phyloP scores from a whole-genome alignment of 2,888 invertebrate species.

The Melanotus villosus region DNA sequence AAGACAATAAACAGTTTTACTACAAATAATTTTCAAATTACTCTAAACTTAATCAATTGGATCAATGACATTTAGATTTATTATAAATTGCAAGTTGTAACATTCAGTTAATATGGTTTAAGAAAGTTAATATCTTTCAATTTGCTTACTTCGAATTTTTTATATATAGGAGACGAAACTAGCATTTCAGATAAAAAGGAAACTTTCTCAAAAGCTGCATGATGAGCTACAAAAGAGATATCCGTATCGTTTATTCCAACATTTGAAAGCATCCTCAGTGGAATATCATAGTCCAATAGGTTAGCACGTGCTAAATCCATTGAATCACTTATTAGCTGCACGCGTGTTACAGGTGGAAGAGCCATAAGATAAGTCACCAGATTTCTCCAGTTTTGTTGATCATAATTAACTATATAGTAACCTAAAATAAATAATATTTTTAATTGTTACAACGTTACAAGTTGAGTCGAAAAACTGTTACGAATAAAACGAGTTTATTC shows the following conservation, averaged over 20 bases:
- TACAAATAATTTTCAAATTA: no score
- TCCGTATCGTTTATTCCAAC: constrained; percentile 69
- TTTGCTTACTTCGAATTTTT: constrained; percentile 73
- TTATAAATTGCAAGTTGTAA: constrained; percentile 26
- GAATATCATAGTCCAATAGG: constrained; percentile 72
- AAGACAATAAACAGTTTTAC: no score
- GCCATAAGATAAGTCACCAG: constrained; percentile 69
- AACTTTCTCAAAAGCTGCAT: constrained; percentile 72
- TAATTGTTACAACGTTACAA: no score
- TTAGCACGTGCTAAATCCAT: constrained; percentile 74
- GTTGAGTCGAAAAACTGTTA: no score
- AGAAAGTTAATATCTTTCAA: no score
- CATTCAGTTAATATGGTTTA: no score
- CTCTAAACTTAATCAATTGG: no score
- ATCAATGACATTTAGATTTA: neutral
- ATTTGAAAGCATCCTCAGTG: constrained; percentile 70
- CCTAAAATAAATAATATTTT: constrained; percentile 57
- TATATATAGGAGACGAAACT: constrained; percentile 73
- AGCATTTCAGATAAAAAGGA: constrained; percentile 73
- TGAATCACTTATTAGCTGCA: constrained; percentile 80
- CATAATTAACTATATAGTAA: constrained; percentile 79
- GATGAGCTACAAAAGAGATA: constrained; percentile 74
- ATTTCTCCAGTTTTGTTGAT: constrained; percentile 73
- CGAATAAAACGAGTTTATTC: no score
- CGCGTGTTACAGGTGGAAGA: constrained; percentile 74